Conservation (phyloP, 2,888 invertebrate species). For the Mactromeris polynyma region DNA sequence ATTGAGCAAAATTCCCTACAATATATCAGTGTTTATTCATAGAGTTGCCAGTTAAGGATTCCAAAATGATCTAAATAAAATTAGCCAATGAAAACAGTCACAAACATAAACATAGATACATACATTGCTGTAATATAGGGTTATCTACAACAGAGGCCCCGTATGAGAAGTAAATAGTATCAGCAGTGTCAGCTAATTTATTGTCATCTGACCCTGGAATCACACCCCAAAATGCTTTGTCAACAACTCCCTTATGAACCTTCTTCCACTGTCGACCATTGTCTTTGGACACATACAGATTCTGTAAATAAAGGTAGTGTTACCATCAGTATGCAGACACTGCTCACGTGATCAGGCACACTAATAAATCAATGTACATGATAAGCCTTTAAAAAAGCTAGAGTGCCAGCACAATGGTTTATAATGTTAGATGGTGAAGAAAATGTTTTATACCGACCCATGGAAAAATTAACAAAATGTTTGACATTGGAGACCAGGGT, state of each 20-base stretch:
- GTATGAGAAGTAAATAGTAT: conserved; percentile 57
- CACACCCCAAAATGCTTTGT: conserved; percentile 69
- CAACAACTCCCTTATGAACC: conserved; percentile 46
- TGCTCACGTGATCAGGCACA: no score
- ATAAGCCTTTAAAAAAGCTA: no score
- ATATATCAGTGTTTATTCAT: no score
- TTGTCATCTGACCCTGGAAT: conserved; percentile 1
- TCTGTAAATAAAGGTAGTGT: conserved; percentile 53
- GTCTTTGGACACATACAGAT: conserved; percentile 74
- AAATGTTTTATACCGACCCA: no score
- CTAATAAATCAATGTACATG: no score
- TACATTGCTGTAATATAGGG: conserved; percentile 49
- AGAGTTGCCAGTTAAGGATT: no score
- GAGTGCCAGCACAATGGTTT: no score
- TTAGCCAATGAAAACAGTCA: neutral
- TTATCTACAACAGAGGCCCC: neutral
- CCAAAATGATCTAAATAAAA: neutral
- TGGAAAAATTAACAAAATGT: no score
- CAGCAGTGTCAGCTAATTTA: conserved; percentile 21
- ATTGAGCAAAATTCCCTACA: no score
- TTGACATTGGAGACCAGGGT: no score
- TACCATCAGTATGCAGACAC: no score
- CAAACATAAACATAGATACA: conserved; percentile 3
- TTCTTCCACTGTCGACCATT: conserved; percentile 76
- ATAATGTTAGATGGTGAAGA: no score